Conservation (phyloP, 2,113 vertebrate species). For the Microcebus griseorufus region DNA sequence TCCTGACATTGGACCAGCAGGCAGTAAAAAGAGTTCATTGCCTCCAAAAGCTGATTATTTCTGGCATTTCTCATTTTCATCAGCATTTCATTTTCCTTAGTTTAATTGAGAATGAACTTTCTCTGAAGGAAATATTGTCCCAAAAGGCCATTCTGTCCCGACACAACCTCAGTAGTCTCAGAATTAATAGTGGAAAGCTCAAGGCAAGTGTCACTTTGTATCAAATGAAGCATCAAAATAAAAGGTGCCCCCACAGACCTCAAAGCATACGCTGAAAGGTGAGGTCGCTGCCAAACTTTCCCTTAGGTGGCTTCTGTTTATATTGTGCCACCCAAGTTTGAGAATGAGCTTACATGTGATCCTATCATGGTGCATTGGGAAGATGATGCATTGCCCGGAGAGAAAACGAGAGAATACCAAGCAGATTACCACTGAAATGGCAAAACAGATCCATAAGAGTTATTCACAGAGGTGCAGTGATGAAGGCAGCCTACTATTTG, state of each 20-base stretch:
- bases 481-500: background rate
- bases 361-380: background rate
- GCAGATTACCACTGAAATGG: background rate
- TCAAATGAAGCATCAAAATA: background rate
- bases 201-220: slow-evolving; percentile 43
- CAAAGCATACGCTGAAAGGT: background rate
- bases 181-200: background rate
- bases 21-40: background rate
- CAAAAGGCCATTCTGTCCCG: background rate
- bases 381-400: background rate
- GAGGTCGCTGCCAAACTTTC: background rate
- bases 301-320: background rate
- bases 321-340: accelerated
- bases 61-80: background rate
- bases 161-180: background rate
- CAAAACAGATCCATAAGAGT: background rate
- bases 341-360: background rate
- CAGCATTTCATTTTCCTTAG: background rate
- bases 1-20: no score
- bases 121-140: background rate
- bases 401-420: background rate
- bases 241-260: background rate
- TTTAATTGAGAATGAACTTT: background rate
- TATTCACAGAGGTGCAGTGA: background rate
- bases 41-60: background rate